phyloP scores from a whole-genome alignment of 2,113 vertebrate genomes.

The Laticauda colubrina region DNA sequence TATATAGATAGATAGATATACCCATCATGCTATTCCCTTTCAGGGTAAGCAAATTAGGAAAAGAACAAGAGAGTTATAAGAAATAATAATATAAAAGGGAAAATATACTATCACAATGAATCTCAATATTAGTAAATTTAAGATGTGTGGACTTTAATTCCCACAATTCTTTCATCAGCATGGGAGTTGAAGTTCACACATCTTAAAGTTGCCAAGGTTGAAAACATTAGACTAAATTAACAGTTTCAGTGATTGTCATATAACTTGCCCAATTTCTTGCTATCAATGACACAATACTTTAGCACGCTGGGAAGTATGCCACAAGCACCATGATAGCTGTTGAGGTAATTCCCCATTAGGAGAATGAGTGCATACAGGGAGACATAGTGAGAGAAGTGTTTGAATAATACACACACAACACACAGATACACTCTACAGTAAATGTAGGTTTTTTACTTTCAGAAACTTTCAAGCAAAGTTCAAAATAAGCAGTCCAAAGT shows the following conservation, averaged over 20 bases:
- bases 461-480: too few relatives aligned
- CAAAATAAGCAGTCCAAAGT: too few relatives aligned
- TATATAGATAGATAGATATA: neutral
- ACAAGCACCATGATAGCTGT: neutral
- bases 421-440: too few relatives aligned
- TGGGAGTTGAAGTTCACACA: neutral
- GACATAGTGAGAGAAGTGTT: too few relatives aligned
- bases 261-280: neutral
- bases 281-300: neutral
- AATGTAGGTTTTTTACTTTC: too few relatives aligned
- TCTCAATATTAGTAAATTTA: neutral
- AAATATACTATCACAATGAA: neutral
- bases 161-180: neutral
- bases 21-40: neutral
- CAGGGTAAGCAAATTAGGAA: neutral
- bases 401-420: too few relatives aligned
- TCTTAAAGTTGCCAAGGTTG: neutral
- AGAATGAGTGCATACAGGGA: too few relatives aligned
- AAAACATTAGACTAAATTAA: neutral
- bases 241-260: neutral
- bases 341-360: too few relatives aligned
- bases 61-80: neutral
- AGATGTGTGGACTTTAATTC: neutral
- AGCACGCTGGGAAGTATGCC: neutral
- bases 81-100: neutral